Evolutionary conservation across 1,140 invertebrate genomes (phyloP), one percentile per base, ranked within the genome.

Genomic region (Plectus sambesii): DNA sequence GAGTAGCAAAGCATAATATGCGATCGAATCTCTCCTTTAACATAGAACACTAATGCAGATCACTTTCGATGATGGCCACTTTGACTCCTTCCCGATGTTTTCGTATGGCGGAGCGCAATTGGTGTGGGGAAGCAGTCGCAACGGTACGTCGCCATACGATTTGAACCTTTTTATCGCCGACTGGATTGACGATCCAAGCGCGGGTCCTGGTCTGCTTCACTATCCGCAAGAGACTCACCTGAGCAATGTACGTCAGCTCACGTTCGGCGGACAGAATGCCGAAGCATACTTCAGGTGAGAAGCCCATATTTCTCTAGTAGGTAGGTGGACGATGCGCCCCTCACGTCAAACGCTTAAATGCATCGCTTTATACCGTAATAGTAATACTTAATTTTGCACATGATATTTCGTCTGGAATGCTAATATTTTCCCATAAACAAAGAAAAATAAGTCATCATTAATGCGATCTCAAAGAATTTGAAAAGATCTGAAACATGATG

Each of bases 151-250:
- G 8, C 22, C 36, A 33, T 53, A 59, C 23, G 56, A 60, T 27
- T 35, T 60, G 15, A 60, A 60, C 39, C 23, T 60, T 4, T 60
- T 60, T 42, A 45, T 60, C 23, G 58, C 59, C 25, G 59, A 60
- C 42, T 60, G 53, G 58, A 42, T 54, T 6, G 53, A 60, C 20
- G 17, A 1, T 45, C 12, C 19, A 25, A 22, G 5, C n/a, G 2
- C 44, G n/a, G 15, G n/a, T n/a, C n/a, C n/a, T n/a, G n/a, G n/a
- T n/a, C n/a, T n/a, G n/a, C n/a, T n/a, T n/a, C n/a, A n/a, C n/a
- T n/a, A n/a, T n/a, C n/a, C n/a, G n/a, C n/a, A 33, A 33, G 30
- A 33, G 30, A 12, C 12, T 40, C 55, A 57, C 47, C 33, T 57
- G 9, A 20, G 40, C 15, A 58, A 58, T 26, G 26, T 56, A 29